Base-by-base conservation (phyloP, 2,113 vertebrate species). In the Corythornis madagascariensis region DNA sequence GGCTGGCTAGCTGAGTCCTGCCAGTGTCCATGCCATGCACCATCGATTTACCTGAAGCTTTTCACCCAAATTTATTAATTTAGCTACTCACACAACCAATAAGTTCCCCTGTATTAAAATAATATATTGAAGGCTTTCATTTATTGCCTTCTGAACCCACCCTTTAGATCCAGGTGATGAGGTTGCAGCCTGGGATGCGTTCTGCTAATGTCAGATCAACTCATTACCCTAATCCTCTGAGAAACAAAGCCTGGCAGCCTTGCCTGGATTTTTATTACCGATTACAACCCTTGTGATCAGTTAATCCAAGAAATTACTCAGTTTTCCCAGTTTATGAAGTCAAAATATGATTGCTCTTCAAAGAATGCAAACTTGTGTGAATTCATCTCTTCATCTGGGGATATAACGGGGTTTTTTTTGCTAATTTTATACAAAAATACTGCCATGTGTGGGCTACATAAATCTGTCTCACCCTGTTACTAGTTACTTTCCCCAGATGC, bases 381-480 rank as follows among this genome's bases (percentile, higher is more conserved):
- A 97, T 97, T 83, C 83, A 95, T 96, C 95, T 95, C 93, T 97
- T 97, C 93, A 95, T 97, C 97, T 96, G 86, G 93, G 92, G 93
- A 94, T 96, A 95, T 96, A 98, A 98, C 97, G 93, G 92, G 31
- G 8, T 18, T 40, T 92, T 98, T 92, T 98, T 97, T 94, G 94
- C 96, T 97, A 96, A 97, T 98, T 97, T 96, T 93, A 93, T 86
- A 96, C 93, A 92, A 97, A 98, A 98, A 98, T 97, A 97, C 92
- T 98, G 97, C 98, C 98, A 98, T 98, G 97, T 98, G 98, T 97
- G 97, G 96, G 96, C 94, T 94, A 95, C 94, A 94, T 97, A 97
- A 98, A 97, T 96, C 97, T 97, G 96, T 96, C 96, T 96, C 87
- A 48, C 97, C 96, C 96, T 96, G 95, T 98, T 97, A 94, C 88